Percentiles rank a stretch among this genome's conserved stretches.
phyloP scores from a whole-genome alignment of 2,888 invertebrate genomes.

The Masnerella sp. region DNA sequence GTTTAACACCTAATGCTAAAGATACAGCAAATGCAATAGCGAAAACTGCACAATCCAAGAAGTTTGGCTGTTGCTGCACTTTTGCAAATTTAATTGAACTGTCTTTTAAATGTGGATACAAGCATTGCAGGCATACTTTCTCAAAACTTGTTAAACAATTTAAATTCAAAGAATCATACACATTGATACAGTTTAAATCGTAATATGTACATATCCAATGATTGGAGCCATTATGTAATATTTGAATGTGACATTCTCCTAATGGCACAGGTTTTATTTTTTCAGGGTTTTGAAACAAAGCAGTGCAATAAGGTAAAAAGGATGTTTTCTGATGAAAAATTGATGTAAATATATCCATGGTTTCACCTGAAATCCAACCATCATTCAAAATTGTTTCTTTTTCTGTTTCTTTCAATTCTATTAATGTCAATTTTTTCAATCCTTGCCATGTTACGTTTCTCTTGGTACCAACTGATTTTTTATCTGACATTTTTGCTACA shows the following conservation, averaged over 20 bases:
- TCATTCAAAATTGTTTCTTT: not conserved
- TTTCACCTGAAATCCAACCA: not conserved
- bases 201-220: constrained; percentile 6
- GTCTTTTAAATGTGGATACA: not conserved
- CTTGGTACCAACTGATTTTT: not conserved
- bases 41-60: too few relatives aligned
- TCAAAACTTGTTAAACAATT: not conserved
- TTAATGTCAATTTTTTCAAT: not conserved
- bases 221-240: not conserved
- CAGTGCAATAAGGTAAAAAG: constrained; percentile 3
- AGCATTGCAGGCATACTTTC: not conserved
- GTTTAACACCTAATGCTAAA: too few relatives aligned
- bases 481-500: too few relatives aligned
- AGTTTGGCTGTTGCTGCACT: too few relatives aligned
- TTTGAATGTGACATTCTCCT: not conserved
- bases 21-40: too few relatives aligned
- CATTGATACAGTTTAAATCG: not conserved
- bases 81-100: not conserved
- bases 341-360: constrained; percentile 1
- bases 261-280: constrained; percentile 5
- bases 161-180: not conserved
- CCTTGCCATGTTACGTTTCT: not conserved
- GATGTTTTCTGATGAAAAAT: not conserved
- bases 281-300: too few relatives aligned
- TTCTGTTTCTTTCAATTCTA: not conserved